Evolutionary conservation across 2,888 invertebrate genomes (phyloP).

Genomic region (Rotaria socialis): DNA sequence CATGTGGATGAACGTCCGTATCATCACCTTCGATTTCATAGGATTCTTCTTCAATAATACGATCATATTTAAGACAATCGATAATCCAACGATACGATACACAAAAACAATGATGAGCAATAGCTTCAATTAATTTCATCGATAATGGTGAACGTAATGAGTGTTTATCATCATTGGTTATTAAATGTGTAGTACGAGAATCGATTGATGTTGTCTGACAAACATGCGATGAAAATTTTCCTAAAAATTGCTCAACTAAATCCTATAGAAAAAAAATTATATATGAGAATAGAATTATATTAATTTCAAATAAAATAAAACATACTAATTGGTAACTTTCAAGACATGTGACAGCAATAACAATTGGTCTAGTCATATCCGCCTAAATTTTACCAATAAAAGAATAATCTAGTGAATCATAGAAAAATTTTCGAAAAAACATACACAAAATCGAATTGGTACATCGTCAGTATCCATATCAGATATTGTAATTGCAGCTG

Average conservation of each 20-base stretch:
- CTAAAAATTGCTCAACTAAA: not conserved
- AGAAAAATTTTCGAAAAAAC: not conserved
- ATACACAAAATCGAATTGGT: not conserved
- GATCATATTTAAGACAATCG: not conserved
- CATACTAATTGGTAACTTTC: not conserved
- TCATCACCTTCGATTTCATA: slow-evolving; percentile 8
- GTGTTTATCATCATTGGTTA: not conserved
- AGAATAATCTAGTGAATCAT: not conserved
- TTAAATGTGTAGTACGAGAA: not conserved
- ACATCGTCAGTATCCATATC: not conserved
- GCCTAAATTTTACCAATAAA: not conserved
- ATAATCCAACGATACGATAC: not conserved
- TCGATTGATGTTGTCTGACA: not conserved
- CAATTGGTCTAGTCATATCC: not conserved
- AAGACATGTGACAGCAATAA: not conserved
- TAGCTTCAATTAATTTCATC: slow-evolving; percentile 14
- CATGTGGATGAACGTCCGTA: not conserved
- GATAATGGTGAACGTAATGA: slow-evolving; percentile 13
- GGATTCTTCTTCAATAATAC: not conserved
- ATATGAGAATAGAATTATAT: too few relatives aligned
- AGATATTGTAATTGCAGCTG: not conserved
- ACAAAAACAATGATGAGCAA: slow-evolving; percentile 2
- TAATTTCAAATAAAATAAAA: not conserved
- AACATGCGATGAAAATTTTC: not conserved
- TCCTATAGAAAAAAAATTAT: not conserved